Evolutionary conservation across 1,140 invertebrate species (phyloP), one percentile per base, ranked within the genome.

Genomic region (Heliconius hewitsoni): DNA sequence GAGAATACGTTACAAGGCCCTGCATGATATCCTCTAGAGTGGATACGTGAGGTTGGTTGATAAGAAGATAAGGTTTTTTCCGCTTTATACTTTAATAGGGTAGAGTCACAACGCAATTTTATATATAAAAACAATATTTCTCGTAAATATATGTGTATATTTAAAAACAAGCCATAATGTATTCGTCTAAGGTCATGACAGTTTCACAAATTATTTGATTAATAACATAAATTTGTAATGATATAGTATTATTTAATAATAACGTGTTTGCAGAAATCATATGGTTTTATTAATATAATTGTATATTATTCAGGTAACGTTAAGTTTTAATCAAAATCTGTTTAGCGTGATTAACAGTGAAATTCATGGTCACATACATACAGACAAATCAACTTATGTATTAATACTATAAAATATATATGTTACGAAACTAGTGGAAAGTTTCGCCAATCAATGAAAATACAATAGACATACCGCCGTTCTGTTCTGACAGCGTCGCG

Each of bases 1-100:
- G 27, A 66, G 9, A 66, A 66, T 66, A 66, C 60, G 60, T 66
- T 66, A 27, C 60, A 66, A 66, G 60, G 60, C 60, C 23, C 60
- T 66, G 27, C 27, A 3, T 66, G 27, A 30, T 66, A 23, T 66
- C 60, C 60, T 30, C 60, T 66, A 66, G 60, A 66, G 60, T 66
- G 60, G 23, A 27, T 66, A 66, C 60, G 60, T 66, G 60, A 66
- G 8, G 27, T 66, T 30, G 60, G n/a, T 18, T 13, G 60, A 66
- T 66, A 66, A 66, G 23, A 27, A 30, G 60, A 30, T 16, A 27
- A 66, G 60, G 27, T 30, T 66, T 23, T 30, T 66, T n/a, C 13
- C 27, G 11, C 23, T 66, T 27, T 66, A 66, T 66, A 11, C 11
- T 30, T 66, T 5, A 66, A 27, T 30, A 13, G 23, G 18, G 1